phyloP scores from a whole-genome alignment of 2,113 vertebrate genomes.

The Poeciliopsis occidentalis region DNA sequence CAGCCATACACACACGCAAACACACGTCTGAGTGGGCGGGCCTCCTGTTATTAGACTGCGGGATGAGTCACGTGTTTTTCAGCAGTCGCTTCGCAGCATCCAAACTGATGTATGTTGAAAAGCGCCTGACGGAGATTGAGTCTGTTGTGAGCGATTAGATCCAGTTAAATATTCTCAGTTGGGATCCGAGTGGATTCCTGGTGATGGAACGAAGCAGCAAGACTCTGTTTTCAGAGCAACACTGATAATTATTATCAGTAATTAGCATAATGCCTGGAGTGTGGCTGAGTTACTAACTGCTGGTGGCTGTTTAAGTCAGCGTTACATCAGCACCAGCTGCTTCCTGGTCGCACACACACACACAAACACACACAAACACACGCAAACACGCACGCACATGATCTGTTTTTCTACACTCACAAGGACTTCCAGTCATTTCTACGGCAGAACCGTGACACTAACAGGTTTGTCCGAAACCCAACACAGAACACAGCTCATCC shows the following conservation, averaged over 20 bases:
- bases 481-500: no score
- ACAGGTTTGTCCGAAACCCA: no score
- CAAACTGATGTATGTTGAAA: constrained; percentile 14
- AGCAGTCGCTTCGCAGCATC: constrained; percentile 15
- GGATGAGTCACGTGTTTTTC: constrained; percentile 25
- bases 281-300: neutral
- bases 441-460: no score
- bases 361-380: constrained; percentile 1
- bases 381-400: no score
- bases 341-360: constrained; percentile 1
- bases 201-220: constrained; percentile 22
- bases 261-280: neutral
- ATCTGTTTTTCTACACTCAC: no score
- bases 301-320: neutral
- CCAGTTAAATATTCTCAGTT: neutral
- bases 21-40: neutral
- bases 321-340: constrained; percentile 5
- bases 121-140: constrained; percentile 11
- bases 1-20: neutral
- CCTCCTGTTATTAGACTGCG: constrained; percentile 4
- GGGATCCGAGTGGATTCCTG: constrained; percentile 22
- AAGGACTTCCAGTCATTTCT: no score
- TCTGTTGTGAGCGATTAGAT: constrained; percentile 20
- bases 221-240: neutral
- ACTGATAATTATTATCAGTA: neutral